Percentiles rank a stretch among this genome's conserved stretches.
These are phyloP conservation scores for Motacilla alba DNA, from an alignment of 2,113 vertebrate species.

Conservation along the genomic window DNA sequence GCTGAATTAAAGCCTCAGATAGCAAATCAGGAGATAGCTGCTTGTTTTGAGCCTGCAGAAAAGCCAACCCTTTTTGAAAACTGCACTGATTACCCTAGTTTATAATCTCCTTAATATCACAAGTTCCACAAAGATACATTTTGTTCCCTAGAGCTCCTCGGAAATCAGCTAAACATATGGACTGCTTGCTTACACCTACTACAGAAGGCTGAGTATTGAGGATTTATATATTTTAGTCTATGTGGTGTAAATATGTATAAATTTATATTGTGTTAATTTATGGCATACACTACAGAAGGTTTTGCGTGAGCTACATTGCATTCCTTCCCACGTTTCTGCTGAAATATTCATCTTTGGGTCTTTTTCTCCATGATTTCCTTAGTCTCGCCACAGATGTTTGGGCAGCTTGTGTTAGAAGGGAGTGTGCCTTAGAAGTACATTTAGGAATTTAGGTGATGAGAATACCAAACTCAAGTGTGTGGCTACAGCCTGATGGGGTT, in stretches of 20 bases:
- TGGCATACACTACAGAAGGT: constrained; percentile 80
- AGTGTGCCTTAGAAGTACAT: constrained; percentile 45
- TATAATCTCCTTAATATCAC: constrained; percentile 54
- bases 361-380: constrained; percentile 69
- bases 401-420: constrained; percentile 67
- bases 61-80: constrained; percentile 23
- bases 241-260: constrained; percentile 82
- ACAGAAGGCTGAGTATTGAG: constrained; percentile 76
- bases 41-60: constrained; percentile 23
- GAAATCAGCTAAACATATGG: constrained; percentile 77
- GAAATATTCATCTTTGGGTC: constrained; percentile 78
- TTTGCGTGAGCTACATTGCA: constrained; percentile 74
- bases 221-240: constrained; percentile 81
- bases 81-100: constrained; percentile 30
- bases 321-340: constrained; percentile 77
- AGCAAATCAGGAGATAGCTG: constrained; percentile 11
- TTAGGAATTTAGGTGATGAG: constrained; percentile 58
- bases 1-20: constrained; percentile 4
- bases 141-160: constrained; percentile 71
- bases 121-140: constrained; percentile 59
- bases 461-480: constrained; percentile 8
- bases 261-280: constrained; percentile 85
- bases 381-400: constrained; percentile 76
- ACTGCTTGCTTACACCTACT: constrained; percentile 78
- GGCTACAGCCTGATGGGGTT: constrained; percentile 14